These are phyloP conservation scores for Sterrhoptilus dennistouni DNA, from an alignment of 2,113 vertebrate genomes.

Conservation along the genomic window DNA sequence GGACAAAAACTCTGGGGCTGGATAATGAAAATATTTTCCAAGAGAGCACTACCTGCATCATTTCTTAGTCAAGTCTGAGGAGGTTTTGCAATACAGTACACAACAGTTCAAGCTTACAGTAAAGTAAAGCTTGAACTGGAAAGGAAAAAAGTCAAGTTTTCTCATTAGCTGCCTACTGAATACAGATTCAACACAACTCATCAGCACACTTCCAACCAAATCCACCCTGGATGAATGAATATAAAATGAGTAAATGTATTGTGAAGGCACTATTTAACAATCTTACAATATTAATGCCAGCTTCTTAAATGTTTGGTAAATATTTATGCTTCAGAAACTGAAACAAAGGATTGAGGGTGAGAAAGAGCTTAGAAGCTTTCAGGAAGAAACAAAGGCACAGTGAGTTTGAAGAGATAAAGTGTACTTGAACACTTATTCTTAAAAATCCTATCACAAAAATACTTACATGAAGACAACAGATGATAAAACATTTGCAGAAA, in stretches of 20 bases:
- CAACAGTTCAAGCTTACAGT: neutral
- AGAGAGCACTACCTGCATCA: neutral
- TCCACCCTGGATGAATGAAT: neutral
- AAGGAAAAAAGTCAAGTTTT: neutral
- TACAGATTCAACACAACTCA: neutral
- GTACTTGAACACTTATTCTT: neutral
- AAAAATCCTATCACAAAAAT: neutral
- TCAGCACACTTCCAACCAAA: neutral
- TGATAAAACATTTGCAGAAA: neutral
- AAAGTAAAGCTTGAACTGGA: too few species aligned
- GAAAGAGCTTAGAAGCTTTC: neutral
- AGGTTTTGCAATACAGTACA: neutral
- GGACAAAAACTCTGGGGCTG: neutral
- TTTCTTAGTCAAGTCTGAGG: neutral
- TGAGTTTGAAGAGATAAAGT: neutral
- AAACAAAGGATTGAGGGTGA: neutral
- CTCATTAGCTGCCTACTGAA: neutral
- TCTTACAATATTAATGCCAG: neutral
- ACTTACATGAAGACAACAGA: neutral
- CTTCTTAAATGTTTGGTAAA: conserved; percentile 7
- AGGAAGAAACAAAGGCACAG: neutral
- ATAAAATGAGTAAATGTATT: neutral
- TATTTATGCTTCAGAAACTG: neutral
- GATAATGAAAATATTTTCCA: neutral
- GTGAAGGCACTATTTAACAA: neutral